Evolutionary conservation across 2,888 invertebrate species (phyloP).

Genomic region (Imbricaverruca yamaguchii): DNA sequence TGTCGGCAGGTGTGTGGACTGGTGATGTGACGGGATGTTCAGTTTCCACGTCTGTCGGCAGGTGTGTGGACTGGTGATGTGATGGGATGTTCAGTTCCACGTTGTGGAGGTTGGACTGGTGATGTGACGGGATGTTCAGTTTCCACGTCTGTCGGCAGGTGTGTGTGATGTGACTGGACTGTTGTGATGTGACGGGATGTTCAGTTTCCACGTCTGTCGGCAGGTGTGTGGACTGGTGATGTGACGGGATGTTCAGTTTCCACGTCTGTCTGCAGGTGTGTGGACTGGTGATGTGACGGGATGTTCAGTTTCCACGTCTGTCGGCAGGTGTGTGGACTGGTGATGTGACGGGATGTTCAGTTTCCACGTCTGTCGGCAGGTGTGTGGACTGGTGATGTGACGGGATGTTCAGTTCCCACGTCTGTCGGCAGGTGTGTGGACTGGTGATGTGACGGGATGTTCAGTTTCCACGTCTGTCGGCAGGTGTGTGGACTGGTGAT

Average conservation of each 20-base stretch:
- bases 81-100: too few species aligned
- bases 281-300: not conserved
- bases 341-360: not conserved
- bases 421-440: too few species aligned
- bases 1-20: not conserved
- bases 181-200: too few species aligned
- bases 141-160: constrained; percentile 4
- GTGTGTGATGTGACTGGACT: not conserved
- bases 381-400: not conserved
- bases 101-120: not conserved
- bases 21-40: not conserved
- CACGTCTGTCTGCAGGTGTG: not conserved
- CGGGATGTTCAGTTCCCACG: too few species aligned
- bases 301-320: too few species aligned
- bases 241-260: not conserved
- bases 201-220: too few species aligned
- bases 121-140: not conserved
- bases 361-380: too few species aligned
- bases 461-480: too few species aligned
- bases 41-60: too few species aligned
- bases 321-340: not conserved
- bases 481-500: not conserved
- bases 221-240: not conserved
- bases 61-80: not conserved
- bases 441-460: not conserved